A percentile compares a stretch with the other conserved stretches of the same genome.
phyloP scores from a whole-genome alignment of 64 coral and sea anemone species.

The Dendrophyllia cribrosa region DNA sequence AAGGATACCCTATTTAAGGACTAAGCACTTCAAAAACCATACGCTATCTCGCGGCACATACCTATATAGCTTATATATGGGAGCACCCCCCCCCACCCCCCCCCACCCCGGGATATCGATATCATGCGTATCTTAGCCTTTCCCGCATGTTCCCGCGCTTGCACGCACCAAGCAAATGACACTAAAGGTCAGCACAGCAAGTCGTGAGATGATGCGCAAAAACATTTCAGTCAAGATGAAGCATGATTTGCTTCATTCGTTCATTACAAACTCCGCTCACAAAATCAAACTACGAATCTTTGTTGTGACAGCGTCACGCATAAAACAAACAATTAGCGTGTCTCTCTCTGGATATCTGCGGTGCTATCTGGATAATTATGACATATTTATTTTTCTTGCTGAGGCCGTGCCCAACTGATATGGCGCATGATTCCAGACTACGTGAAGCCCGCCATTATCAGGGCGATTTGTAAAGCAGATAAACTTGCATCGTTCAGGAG shows the following conservation, averaged over 20 bases:
- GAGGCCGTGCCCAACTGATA: constrained; percentile 18
- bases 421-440: neutral
- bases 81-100: too few relatives aligned
- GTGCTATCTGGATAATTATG: neutral
- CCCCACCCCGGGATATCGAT: neutral
- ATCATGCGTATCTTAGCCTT: neutral
- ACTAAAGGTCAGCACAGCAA: constrained; percentile 4
- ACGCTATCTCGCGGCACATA: too few relatives aligned
- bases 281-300: neutral
- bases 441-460: constrained; percentile 8
- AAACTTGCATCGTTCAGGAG: neutral
- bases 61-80: too few relatives aligned
- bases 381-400: constrained; percentile 1
- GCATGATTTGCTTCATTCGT: neutral
- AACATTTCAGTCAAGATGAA: neutral
- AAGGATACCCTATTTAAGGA: too few relatives aligned
- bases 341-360: too few relatives aligned
- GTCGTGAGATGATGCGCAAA: neutral
- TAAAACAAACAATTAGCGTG: constrained; percentile 3
- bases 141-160: neutral
- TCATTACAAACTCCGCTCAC: neutral
- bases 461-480: neutral
- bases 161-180: constrained; percentile 11
- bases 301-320: neutral
- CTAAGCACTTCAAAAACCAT: too few relatives aligned